Evolutionary conservation across 2,888 invertebrate species (phyloP).

Genomic region (Cosmorhoe ocellata): DNA sequence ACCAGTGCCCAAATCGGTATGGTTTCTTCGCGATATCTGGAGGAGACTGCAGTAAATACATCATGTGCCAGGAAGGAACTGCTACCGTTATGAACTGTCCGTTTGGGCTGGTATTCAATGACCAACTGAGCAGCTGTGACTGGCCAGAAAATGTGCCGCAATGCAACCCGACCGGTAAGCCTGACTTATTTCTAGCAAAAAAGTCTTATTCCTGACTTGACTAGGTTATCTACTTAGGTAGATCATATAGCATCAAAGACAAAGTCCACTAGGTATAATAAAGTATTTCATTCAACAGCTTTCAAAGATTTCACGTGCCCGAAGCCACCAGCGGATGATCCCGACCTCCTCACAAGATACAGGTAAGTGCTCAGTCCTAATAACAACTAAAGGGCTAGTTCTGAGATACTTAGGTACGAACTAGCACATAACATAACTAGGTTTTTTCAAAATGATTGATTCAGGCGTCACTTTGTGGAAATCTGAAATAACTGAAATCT

Average conservation of each 20-base stretch:
- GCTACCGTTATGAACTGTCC: conserved; percentile 60
- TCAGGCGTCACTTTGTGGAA: too few species aligned
- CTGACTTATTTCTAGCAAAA: background rate
- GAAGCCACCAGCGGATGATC: conserved; percentile 34
- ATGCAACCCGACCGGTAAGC: conserved; percentile 53
- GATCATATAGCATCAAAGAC: too few species aligned
- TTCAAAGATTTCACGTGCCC: conserved; percentile 56
- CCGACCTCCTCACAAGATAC: conserved; percentile 39
- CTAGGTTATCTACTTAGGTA: too few species aligned
- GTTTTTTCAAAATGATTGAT: too few species aligned
- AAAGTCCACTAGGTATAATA: too few species aligned
- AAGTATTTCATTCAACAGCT: conserved; percentile 37
- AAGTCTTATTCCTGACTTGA: too few species aligned
- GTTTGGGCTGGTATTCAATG: conserved; percentile 57
- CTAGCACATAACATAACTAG: too few species aligned
- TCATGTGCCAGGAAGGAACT: conserved; percentile 56
- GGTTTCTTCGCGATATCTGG: conserved; percentile 50
- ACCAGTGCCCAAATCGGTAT: conserved; percentile 43
- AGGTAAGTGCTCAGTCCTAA: conserved; percentile 39
- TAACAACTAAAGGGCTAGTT: too few species aligned
- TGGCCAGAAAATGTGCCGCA: conserved; percentile 62
- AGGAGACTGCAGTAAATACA: conserved; percentile 57
- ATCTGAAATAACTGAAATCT: too few species aligned
- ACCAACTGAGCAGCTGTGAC: conserved; percentile 48
- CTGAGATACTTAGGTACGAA: too few species aligned